phyloP scores from a whole-genome alignment of 2,797 vertebrate species.

The Scolopax rusticola region DNA sequence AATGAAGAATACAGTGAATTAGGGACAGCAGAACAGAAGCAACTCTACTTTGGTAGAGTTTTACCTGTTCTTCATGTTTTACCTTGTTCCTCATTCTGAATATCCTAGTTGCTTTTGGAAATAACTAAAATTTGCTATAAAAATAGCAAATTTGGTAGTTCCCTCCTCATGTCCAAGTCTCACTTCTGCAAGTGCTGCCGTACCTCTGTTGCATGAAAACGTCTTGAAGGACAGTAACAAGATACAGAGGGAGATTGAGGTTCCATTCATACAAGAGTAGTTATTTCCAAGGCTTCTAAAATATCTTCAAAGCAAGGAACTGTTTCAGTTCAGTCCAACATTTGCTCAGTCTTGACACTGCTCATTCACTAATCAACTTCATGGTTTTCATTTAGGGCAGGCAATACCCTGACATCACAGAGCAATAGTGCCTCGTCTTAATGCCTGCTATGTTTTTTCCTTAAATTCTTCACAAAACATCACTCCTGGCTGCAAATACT shows the following conservation, averaged over 20 bases:
- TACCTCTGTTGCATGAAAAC: not conserved
- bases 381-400: not conserved
- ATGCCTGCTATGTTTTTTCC: not conserved
- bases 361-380: not conserved
- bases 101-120: not conserved
- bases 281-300: not conserved
- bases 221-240: not conserved
- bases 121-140: not conserved
- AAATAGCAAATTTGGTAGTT: not conserved
- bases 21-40: slow-evolving; percentile 12
- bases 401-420: not conserved
- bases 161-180: not conserved
- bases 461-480: not conserved
- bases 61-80: not conserved
- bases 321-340: not conserved
- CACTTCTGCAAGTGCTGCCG: not conserved
- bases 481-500: not conserved
- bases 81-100: not conserved
- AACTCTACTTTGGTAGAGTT: not conserved
- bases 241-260: not conserved
- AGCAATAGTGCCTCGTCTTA: not conserved
- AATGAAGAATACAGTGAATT: slow-evolving; percentile 32
- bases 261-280: not conserved
- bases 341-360: not conserved
- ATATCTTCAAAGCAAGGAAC: not conserved